Evolutionary conservation across 2,113 vertebrate genomes (phyloP).

Genomic region (Chrysemys picta): DNA sequence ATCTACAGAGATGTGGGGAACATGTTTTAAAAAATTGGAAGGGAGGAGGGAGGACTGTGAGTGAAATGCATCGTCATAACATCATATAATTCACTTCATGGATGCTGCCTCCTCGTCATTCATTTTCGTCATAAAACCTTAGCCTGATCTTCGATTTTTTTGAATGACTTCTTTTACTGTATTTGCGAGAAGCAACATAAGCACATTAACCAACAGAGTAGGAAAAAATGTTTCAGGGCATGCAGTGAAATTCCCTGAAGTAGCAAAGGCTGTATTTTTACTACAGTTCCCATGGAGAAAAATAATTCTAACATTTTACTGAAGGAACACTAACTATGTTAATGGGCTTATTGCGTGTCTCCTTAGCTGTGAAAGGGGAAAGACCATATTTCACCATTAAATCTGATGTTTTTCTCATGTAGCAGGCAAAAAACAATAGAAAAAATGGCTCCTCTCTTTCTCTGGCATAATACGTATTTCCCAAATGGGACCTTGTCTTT

Average conservation of each 20-base stretch:
- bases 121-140: background rate
- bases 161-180: background rate
- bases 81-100: background rate
- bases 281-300: background rate
- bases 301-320: constrained; percentile 16
- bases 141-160: background rate
- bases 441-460: background rate
- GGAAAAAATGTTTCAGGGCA: background rate
- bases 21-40: background rate
- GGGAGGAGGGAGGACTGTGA: background rate
- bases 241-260: background rate
- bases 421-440: background rate
- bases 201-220: background rate
- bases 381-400: background rate
- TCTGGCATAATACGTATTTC: background rate
- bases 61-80: background rate
- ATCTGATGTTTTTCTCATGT: background rate
- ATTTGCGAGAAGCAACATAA: background rate
- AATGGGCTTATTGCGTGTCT: background rate
- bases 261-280: background rate
- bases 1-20: background rate
- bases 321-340: constrained; percentile 15
- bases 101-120: background rate
- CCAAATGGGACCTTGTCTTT: background rate
- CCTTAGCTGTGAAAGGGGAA: background rate